Conservation (phyloP, 2,113 vertebrate species). For the Planiliza haematocheilus region DNA sequence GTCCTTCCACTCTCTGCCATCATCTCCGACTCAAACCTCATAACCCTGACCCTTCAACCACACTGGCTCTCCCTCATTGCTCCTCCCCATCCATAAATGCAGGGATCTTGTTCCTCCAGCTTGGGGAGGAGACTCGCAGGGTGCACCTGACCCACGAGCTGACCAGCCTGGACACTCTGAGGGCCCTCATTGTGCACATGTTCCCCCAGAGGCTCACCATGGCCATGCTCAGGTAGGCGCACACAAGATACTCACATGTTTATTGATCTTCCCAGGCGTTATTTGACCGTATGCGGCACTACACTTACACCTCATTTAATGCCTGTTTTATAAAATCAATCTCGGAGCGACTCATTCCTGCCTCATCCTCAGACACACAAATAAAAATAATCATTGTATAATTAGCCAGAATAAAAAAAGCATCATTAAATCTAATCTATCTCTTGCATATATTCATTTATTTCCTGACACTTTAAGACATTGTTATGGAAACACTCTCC, state of each 20-base stretch:
- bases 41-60: not conserved
- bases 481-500: no score
- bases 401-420: no score
- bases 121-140: conserved; percentile 93
- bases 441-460: no score
- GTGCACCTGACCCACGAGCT: conserved; percentile 98
- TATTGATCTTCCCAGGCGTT: not conserved
- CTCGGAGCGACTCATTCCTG: not conserved
- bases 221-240: conserved; percentile 90
- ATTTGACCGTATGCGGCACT: accelerated
- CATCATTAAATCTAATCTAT: no score
- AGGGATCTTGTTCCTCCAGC: conserved; percentile 97
- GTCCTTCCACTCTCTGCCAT: conserved; percentile 21
- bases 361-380: no score
- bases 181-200: conserved; percentile 98
- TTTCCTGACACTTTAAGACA: no score
- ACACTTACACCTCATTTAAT: not conserved
- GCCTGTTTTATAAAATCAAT: conserved; percentile 2
- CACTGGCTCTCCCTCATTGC: conserved; percentile 16
- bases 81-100: conserved; percentile 42
- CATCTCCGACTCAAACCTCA: conserved; percentile 7
- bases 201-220: conserved; percentile 99
- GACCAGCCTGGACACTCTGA: conserved; percentile 97
- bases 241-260: not conserved
- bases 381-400: no score